A percentile compares a stretch with the other conserved stretches of the same genome.
These are phyloP conservation scores for Xestia ashworthii DNA, from an alignment of 2,888 invertebrate species.

Conservation along the genomic window DNA sequence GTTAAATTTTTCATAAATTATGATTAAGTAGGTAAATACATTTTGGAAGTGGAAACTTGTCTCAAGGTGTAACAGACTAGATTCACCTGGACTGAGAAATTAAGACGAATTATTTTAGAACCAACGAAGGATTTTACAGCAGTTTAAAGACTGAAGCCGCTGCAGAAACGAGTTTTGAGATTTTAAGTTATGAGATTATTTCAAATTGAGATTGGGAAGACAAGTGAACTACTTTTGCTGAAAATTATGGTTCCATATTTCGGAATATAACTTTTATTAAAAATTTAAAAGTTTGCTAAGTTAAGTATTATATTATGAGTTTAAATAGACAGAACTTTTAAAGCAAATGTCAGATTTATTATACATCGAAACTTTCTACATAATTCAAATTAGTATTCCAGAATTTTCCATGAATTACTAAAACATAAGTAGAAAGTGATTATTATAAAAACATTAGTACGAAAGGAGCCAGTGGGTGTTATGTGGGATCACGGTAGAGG, in stretches of 20 bases:
- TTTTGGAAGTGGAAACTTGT: constrained; percentile 18
- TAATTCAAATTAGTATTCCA: constrained; percentile 9
- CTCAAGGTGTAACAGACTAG: constrained; percentile 11
- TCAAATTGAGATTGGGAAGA: not conserved
- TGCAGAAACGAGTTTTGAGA: not conserved
- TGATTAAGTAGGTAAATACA: constrained; percentile 12
- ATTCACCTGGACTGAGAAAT: constrained; percentile 11
- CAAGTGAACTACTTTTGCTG: not conserved
- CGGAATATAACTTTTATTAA: not conserved
- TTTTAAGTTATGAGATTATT: not conserved
- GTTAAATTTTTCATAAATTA: constrained; percentile 36
- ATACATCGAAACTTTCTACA: not conserved
- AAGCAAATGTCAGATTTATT: not conserved
- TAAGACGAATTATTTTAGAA: constrained; percentile 17
- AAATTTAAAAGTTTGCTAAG: too few species aligned
- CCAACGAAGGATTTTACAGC: not conserved
- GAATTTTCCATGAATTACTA: constrained; percentile 12
- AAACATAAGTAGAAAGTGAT: constrained; percentile 14
- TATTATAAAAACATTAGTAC: constrained; percentile 35
- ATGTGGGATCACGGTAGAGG: constrained; percentile 24
- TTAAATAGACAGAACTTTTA: not conserved
- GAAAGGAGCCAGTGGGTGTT: constrained; percentile 28
- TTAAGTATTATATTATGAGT: not conserved
- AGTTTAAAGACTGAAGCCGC: not conserved
- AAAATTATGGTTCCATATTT: not conserved